These are phyloP conservation scores for Cettia cetti DNA, from an alignment of 2,113 vertebrate species.

Conservation along the genomic window DNA sequence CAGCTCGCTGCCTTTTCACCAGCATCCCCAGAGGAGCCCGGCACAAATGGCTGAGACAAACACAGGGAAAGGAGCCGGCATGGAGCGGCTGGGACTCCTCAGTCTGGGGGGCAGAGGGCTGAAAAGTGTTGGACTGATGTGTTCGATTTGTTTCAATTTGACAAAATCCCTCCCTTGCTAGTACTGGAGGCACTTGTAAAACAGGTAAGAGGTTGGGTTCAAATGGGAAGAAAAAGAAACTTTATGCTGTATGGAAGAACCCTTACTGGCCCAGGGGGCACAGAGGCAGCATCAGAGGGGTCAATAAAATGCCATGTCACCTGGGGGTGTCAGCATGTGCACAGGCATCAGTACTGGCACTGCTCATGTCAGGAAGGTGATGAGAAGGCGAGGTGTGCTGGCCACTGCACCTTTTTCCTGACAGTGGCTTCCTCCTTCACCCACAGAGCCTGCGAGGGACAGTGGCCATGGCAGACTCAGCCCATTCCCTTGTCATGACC, in stretches of 20 bases:
- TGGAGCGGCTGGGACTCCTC: not conserved
- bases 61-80: not conserved
- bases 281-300: not conserved
- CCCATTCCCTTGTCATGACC: not conserved
- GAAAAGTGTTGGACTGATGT: not conserved
- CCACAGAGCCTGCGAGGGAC: not conserved
- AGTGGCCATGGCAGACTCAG: not conserved
- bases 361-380: not conserved
- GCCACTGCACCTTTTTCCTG: not conserved
- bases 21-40: not conserved
- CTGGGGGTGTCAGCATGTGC: not conserved
- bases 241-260: not conserved
- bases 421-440: accelerated
- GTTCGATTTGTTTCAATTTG: not conserved
- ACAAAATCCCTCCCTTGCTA: not conserved
- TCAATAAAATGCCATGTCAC: not conserved
- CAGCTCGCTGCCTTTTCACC: not conserved
- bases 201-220: not conserved
- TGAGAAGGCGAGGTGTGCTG: not conserved
- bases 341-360: accelerated
- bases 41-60: accelerated
- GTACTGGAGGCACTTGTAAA: not conserved
- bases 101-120: not conserved
- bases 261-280: not conserved
- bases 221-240: not conserved